Conservation (phyloP, 2,888 invertebrate species). For the Fragum whitleyi region DNA sequence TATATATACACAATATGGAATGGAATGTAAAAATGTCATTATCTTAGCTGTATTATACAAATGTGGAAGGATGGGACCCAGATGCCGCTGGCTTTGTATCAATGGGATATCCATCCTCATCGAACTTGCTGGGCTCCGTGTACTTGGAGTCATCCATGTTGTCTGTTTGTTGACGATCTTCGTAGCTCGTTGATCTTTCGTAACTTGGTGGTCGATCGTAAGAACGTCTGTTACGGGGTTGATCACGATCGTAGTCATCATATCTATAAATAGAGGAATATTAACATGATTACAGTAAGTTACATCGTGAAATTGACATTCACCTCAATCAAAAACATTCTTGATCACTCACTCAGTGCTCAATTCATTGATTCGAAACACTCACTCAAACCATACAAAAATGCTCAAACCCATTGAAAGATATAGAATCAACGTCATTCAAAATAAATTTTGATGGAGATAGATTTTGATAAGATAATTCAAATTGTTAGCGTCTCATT, state of each 20-base stretch:
- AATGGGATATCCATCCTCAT: conserved; percentile 69
- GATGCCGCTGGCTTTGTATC: conserved; percentile 29
- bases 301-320: no score
- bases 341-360: no score
- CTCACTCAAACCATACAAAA: no score
- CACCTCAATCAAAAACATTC: no score
- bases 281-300: no score
- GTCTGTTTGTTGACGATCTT: conserved; percentile 37
- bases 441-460: not conserved
- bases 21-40: not conserved
- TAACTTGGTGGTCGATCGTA: conserved; percentile 13
- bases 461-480: not conserved
- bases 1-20: not conserved
- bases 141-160: conserved; percentile 51
- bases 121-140: conserved; percentile 74
- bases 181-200: conserved; percentile 22
- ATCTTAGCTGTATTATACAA: conserved; percentile 15
- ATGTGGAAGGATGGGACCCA: conserved; percentile 43
- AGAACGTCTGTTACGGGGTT: conserved; percentile 27
- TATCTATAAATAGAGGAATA: conserved; percentile 26
- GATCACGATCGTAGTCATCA: conserved; percentile 48
- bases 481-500: no score
- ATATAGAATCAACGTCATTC: no score
- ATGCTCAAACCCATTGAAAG: no score
- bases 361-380: no score